phyloP scores from a whole-genome alignment of 2,797 vertebrate species.

The Oreonectes daqikongensis region DNA sequence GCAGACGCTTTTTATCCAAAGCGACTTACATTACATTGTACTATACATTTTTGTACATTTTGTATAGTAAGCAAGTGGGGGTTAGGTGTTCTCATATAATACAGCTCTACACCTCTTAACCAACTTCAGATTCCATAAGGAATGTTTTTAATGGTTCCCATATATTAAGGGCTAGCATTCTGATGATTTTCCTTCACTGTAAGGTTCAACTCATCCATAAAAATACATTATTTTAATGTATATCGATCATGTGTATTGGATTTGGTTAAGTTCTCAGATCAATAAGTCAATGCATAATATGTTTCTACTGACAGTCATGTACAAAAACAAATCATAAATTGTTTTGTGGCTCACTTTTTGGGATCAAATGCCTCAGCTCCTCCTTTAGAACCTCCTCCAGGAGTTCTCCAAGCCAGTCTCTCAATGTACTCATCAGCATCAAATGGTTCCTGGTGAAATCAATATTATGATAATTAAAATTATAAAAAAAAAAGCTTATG shows the following conservation, averaged over 20 bases:
- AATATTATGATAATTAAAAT: not conserved
- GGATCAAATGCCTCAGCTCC: conserved; percentile 96
- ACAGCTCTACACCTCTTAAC: not conserved
- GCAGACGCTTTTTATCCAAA: too few species aligned
- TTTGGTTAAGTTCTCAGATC: not conserved
- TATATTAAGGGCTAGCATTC: not conserved
- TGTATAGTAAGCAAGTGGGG: too few species aligned
- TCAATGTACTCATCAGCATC: conserved; percentile 99
- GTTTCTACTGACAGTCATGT: not conserved
- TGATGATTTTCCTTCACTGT: not conserved
- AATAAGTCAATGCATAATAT: not conserved
- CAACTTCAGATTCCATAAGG: not conserved
- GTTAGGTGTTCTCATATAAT: not conserved
- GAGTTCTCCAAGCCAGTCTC: conserved; percentile 96
- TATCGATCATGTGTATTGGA: too few species aligned
- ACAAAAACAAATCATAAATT: not conserved
- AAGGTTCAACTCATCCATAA: not conserved
- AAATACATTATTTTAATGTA: too few species aligned
- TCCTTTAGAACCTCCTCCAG: conserved; percentile 96
- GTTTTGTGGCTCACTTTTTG: conserved; percentile 83
- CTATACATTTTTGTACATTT: too few species aligned
- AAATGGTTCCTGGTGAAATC: conserved; percentile 88
- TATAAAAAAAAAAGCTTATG: not conserved
- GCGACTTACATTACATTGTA: too few species aligned
- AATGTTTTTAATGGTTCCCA: not conserved